Conservation (phyloP, 2,797 vertebrate species). For the Eulemur rubriventer region DNA sequence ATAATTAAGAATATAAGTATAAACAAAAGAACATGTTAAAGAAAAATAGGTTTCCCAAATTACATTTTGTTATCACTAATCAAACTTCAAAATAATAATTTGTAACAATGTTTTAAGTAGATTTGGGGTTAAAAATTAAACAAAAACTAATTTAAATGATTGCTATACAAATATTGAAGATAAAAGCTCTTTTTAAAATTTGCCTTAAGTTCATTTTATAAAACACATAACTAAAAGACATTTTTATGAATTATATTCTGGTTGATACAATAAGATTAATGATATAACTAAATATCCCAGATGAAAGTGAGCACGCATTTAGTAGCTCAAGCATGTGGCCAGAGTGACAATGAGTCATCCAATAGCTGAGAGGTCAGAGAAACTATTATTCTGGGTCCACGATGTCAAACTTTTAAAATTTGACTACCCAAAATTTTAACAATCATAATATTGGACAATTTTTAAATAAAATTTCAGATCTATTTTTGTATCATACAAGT, state of each 20-base stretch:
- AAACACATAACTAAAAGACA: not conserved
- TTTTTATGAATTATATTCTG: not conserved
- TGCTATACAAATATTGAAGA: not conserved
- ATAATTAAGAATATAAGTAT: not conserved
- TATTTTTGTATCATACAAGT: not conserved
- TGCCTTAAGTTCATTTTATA: not conserved
- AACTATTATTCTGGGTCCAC: not conserved
- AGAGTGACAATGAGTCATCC: not conserved
- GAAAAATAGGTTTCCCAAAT: not conserved
- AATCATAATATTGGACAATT: not conserved
- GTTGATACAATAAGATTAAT: not conserved
- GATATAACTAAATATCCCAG: not conserved
- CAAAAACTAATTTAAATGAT: not conserved
- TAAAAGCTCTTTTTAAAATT: not conserved
- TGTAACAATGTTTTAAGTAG: not conserved
- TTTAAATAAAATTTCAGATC: not conserved
- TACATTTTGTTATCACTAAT: not conserved
- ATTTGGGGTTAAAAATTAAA: not conserved
- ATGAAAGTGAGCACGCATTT: not conserved
- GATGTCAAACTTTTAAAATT: not conserved
- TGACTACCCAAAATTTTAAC: not conserved
- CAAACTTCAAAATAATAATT: conserved; percentile 11
- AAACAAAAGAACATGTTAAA: not conserved
- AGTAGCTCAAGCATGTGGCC: not conserved
- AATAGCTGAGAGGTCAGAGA: not conserved